phyloP scores from a whole-genome alignment of 2,888 invertebrate genomes.

The Cataglyphis rosenhaueri region DNA sequence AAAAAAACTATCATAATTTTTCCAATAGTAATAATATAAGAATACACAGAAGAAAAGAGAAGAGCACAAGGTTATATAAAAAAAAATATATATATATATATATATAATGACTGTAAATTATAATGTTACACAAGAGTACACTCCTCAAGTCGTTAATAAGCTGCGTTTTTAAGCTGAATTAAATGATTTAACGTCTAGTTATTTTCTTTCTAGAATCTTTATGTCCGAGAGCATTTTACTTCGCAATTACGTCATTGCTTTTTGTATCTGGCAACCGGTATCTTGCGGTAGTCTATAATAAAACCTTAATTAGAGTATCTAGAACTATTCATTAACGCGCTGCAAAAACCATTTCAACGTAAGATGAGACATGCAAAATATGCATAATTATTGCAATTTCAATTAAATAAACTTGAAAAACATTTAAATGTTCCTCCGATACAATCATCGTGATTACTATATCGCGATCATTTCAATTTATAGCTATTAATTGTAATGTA shows the following conservation, averaged over 20 bases:
- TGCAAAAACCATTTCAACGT: constrained; percentile 60
- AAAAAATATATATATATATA: neutral
- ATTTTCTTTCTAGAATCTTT: constrained; percentile 1
- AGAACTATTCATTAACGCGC: constrained; percentile 44
- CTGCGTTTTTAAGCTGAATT: constrained; percentile 29
- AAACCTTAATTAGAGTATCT: constrained; percentile 47
- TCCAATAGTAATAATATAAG: neutral
- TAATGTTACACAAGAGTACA: constrained; percentile 22
- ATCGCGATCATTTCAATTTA: constrained; percentile 9
- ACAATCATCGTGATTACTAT: constrained; percentile 8
- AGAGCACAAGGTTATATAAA: neutral
- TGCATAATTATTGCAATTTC: constrained; percentile 79
- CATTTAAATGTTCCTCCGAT: constrained; percentile 47
- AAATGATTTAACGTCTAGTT: constrained; percentile 38
- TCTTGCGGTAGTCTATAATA: constrained; percentile 38
- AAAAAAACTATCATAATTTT: constrained; percentile 8
- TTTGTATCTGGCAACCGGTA: constrained; percentile 29
- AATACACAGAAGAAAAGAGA: neutral
- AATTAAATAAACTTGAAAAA: constrained; percentile 82
- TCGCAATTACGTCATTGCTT: constrained; percentile 33
- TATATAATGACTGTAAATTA: constrained; percentile 21
- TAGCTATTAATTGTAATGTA: constrained; percentile 30
- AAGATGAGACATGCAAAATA: constrained; percentile 63
- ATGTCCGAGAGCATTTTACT: constrained; percentile 32
- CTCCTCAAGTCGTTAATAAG: constrained; percentile 29